A percentile compares a stretch with the other conserved stretches of the same genome.
Conservation (phyloP, 2,113 vertebrate species). For the Colinus virginianus region DNA sequence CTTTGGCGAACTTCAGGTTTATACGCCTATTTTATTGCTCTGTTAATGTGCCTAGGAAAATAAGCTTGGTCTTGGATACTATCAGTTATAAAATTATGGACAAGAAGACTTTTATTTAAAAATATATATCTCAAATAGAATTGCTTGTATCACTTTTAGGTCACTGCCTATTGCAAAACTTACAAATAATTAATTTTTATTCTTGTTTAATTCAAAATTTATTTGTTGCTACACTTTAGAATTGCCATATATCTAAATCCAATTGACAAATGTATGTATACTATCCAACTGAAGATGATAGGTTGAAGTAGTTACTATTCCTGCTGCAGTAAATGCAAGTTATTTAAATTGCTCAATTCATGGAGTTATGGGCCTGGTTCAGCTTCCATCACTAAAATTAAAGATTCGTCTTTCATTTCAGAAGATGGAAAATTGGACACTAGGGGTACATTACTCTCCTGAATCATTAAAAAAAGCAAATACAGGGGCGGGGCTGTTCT, state of each 20-base stretch:
- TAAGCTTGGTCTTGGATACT: background rate
- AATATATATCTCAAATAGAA: background rate
- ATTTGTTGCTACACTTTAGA: conserved; percentile 4
- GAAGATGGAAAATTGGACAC: background rate
- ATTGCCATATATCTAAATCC: background rate
- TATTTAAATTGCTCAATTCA: background rate
- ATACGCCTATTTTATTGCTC: background rate
- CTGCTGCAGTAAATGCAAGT: background rate
- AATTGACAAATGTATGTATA: conserved; percentile 9
- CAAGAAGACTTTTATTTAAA: background rate
- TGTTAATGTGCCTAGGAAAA: background rate
- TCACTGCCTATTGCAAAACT: background rate
- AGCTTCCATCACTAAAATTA: background rate
- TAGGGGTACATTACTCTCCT: background rate
- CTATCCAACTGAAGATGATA: conserved; percentile 7
- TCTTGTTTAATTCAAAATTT: background rate
- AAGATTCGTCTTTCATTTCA: background rate
- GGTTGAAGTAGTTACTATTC: background rate
- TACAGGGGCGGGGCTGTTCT: background rate
- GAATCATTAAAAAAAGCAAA: background rate
- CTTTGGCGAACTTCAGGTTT: background rate
- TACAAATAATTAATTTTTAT: background rate
- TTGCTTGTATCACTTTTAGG: background rate
- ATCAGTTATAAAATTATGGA: background rate
- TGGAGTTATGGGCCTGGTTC: background rate